phyloP scores from a whole-genome alignment of 2,113 vertebrate species.

The Glaucidium brasilianum region DNA sequence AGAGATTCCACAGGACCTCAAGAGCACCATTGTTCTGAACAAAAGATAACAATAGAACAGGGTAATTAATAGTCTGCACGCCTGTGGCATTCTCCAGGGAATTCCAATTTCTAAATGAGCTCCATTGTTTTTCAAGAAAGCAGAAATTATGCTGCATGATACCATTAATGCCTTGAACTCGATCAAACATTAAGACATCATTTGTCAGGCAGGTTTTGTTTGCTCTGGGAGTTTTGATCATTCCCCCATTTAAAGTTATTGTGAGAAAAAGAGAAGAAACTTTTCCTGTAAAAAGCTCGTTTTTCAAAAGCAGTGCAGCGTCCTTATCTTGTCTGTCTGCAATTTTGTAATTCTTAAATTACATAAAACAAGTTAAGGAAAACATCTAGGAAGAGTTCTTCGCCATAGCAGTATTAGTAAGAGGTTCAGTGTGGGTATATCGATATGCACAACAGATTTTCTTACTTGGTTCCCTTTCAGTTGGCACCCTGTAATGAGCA shows the following conservation, averaged over 20 bases:
- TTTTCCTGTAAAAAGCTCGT: background rate
- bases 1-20: conserved; percentile 64
- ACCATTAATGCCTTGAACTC: conserved; percentile 19
- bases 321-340: background rate
- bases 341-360: background rate
- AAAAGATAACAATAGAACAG: conserved; percentile 69
- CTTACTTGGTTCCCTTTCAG: conserved; percentile 21
- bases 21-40: conserved; percentile 72
- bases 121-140: conserved; percentile 59
- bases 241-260: background rate
- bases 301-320: background rate
- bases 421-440: background rate
- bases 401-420: background rate
- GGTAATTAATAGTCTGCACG: conserved; percentile 73
- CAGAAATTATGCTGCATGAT: conserved; percentile 36
- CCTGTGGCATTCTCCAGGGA: conserved; percentile 52
- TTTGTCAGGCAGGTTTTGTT: conserved; percentile 38
- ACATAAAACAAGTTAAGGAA: background rate
- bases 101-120: conserved; percentile 58
- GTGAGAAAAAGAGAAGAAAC: background rate
- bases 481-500: background rate
- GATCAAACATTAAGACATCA: conserved; percentile 43
- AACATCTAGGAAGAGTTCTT: background rate
- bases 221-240: background rate
- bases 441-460: conserved; percentile 28